Base-by-base conservation (phyloP, 2,888 invertebrate genomes). In the Watsonalla cultraria region DNA sequence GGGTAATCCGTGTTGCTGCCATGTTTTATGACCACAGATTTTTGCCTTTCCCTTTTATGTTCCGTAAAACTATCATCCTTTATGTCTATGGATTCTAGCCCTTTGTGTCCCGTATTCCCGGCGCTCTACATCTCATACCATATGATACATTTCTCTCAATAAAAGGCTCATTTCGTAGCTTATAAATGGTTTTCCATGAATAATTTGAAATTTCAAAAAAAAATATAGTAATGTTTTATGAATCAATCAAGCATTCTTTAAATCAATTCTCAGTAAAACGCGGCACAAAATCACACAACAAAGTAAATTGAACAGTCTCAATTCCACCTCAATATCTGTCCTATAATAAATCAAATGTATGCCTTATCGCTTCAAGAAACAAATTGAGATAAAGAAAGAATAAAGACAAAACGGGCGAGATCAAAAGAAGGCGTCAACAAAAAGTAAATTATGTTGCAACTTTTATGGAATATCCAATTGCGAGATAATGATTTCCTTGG, bases 1-100 rank as follows among this genome's bases (percentile, higher is more conserved):
- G 58, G 61, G 68, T 70, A 68, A 76, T 68, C 68, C 66, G 58
- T 56, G 63, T 67, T 68, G 69, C 68, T 57, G 59, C 65, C 66
- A 61, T 68, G 72, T 81, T 84, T 84, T 84, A 84, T 72, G 70
- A 68, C 74, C 72, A 62, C 80, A 82, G 81, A 84, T 82, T 84
- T 84, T 79, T 77, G 71, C 75, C 77, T 74, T 79, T 78, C 72
- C 68, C 74, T 82, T 83, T 83, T 83, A 83, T 81, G 78, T 73
- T 78, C 62, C 76, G 77, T 84, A 82, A 82, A 84, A 82, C 68
- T 83, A 82, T 82, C 82, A 84, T 84, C 70, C 71, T 75, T 72
- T 74, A 74, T 71, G 65, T 72, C 63, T 64, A 70, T 68, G 66
- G 65, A 74, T 70, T 70, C 63, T 61, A 57, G 57, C 70, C 67